Evolutionary conservation across 2,797 vertebrate species (phyloP).

Genomic region (Neosilurus hyrtlii): DNA sequence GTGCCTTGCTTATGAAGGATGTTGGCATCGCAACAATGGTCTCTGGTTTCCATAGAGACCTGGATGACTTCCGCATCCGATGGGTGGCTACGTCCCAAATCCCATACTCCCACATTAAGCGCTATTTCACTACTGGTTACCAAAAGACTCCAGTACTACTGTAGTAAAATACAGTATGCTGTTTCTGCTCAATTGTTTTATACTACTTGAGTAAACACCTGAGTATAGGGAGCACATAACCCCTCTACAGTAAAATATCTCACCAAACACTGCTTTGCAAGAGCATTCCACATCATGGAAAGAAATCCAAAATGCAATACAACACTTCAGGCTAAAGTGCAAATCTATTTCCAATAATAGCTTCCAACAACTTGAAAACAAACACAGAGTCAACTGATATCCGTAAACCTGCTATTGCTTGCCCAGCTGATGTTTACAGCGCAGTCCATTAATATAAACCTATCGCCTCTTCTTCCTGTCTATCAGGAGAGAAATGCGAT

Average conservation of each 20-base stretch:
- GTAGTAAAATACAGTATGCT: background rate
- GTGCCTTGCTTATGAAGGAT: conserved; percentile 64
- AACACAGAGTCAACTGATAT: background rate
- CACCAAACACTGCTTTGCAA: background rate
- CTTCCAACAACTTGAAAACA: background rate
- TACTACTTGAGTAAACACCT: background rate
- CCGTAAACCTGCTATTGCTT: background rate
- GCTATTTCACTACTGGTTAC: background rate
- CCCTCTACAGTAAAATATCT: background rate
- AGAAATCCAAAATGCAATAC: background rate
- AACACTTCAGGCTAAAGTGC: background rate
- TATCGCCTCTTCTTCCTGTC: too few species aligned
- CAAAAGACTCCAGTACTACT: background rate
- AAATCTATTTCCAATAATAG: background rate
- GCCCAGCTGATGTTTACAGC: background rate
- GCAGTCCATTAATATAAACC: background rate
- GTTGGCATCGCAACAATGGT: conserved; percentile 53
- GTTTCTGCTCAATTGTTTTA: background rate
- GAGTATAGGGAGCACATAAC: background rate
- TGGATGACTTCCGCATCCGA: conserved; percentile 46
- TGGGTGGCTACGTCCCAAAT: background rate
- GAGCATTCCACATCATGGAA: background rate
- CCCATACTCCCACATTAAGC: background rate
- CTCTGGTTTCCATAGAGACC: conserved; percentile 74
- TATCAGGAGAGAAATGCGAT: background rate